These are phyloP conservation scores for Enteromius anoplus DNA, from an alignment of 2,797 vertebrate genomes.

Conservation along the genomic window DNA sequence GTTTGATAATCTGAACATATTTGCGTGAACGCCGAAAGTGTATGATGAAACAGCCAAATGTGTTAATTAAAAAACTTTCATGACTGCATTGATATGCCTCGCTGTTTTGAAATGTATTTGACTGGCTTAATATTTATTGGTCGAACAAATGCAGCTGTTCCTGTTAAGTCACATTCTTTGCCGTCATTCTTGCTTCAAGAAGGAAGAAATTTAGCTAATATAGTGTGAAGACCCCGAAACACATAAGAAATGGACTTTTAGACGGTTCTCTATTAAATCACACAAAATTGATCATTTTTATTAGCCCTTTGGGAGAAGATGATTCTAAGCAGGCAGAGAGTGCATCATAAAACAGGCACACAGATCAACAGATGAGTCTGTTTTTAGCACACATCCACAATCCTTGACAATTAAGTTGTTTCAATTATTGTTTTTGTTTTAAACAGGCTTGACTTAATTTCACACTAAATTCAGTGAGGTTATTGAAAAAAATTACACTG, in stretches of 20 bases:
- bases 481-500: conserved; percentile 60
- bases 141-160: not conserved
- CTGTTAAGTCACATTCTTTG: not conserved
- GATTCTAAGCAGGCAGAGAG: conserved; percentile 73
- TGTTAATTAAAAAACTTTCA: conserved; percentile 26
- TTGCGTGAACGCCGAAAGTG: not conserved
- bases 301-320: conserved; percentile 84
- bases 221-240: not conserved
- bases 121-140: not conserved
- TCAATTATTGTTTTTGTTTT: conserved; percentile 56
- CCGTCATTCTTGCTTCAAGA: not conserved
- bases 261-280: conserved; percentile 76
- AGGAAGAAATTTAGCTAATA: conserved; percentile 56
- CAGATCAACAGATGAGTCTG: conserved; percentile 43
- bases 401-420: conserved; percentile 59
- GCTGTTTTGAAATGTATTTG: not conserved
- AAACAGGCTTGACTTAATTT: conserved; percentile 64
- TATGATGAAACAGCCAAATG: conserved; percentile 13
- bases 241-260: conserved; percentile 70
- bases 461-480: conserved; percentile 62
- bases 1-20: not conserved
- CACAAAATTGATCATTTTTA: conserved; percentile 66
- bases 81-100: not conserved
- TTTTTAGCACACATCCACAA: conserved; percentile 69
- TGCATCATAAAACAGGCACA: conserved; percentile 67